Conservation (phyloP, 2,888 invertebrate genomes). For the Sphaeridia pumilis region DNA sequence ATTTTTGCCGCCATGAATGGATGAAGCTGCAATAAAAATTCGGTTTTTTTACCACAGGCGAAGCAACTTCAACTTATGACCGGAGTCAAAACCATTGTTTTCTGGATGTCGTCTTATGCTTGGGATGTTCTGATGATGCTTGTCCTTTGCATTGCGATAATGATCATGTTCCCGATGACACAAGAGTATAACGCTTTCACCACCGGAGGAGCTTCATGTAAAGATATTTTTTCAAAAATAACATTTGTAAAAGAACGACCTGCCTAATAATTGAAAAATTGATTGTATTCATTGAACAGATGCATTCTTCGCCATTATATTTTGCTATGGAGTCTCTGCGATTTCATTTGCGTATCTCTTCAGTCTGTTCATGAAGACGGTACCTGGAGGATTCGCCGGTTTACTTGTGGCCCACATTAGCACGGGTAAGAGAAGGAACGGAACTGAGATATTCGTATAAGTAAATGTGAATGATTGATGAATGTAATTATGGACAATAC, state of each 20-base stretch:
- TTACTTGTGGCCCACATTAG: constrained; percentile 38
- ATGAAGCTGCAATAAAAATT: constrained; percentile 6
- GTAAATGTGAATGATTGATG: no score
- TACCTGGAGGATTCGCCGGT: constrained; percentile 44
- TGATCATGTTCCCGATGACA: constrained; percentile 39
- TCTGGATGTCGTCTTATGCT: constrained; percentile 41
- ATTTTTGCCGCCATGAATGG: no score
- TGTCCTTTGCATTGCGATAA: constrained; percentile 37
- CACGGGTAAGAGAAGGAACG: constrained; percentile 25
- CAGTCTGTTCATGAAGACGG: constrained; percentile 44
- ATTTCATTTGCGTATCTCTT: constrained; percentile 55
- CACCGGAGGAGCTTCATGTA: constrained; percentile 30
- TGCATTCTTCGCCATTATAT: constrained; percentile 43
- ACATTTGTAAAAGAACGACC: no score
- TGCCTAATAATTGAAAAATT: no score
- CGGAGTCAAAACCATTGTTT: constrained; percentile 39
- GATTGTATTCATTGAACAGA: constrained; percentile 42
- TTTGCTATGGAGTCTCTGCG: constrained; percentile 50
- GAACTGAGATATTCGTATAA: no score
- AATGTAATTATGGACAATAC: background rate
- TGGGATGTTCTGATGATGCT: constrained; percentile 42
- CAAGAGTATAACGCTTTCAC: constrained; percentile 37
- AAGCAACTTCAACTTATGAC: constrained; percentile 39
- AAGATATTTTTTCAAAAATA: background rate
- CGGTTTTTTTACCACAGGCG: constrained; percentile 17